Conservation (phyloP, 1,140 invertebrate genomes). For the Spodoptera litura region DNA sequence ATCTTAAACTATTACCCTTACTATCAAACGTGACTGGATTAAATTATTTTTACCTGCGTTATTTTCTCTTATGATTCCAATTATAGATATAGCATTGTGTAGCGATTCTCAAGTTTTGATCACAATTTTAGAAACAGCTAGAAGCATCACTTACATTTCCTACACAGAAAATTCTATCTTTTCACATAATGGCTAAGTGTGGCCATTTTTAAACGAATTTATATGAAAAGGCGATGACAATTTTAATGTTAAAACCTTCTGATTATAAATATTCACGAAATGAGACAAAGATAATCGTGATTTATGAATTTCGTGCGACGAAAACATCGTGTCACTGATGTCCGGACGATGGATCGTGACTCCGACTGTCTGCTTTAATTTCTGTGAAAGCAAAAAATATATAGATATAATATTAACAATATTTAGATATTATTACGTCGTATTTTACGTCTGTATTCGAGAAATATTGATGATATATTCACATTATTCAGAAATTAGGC, state of each 20-base stretch:
- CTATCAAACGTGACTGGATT: too few relatives aligned
- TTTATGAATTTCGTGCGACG: conserved; percentile 59
- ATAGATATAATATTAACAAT: background rate
- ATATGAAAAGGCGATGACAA: too few relatives aligned
- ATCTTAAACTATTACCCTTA: too few relatives aligned
- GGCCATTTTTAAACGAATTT: too few relatives aligned
- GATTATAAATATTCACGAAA: conserved; percentile 42
- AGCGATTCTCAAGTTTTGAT: too few relatives aligned
- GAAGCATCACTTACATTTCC: too few relatives aligned
- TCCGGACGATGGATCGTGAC: conserved; percentile 22
- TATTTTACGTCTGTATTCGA: background rate
- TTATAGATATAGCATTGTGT: too few relatives aligned
- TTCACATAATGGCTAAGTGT: too few relatives aligned
- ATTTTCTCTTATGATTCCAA: too few relatives aligned
- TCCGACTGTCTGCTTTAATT: conserved; percentile 27
- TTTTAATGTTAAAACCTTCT: background rate
- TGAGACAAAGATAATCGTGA: conserved; percentile 57
- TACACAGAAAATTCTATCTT: too few relatives aligned
- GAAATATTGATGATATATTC: background rate
- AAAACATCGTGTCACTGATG: conserved; percentile 40
- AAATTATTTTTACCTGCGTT: too few relatives aligned
- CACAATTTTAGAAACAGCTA: too few relatives aligned
- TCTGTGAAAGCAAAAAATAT: background rate
- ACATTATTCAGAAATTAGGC: conserved; percentile 1
- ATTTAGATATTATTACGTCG: background rate